Conservation (phyloP, 2,797 vertebrate genomes). For the Thunnus albacares region DNA sequence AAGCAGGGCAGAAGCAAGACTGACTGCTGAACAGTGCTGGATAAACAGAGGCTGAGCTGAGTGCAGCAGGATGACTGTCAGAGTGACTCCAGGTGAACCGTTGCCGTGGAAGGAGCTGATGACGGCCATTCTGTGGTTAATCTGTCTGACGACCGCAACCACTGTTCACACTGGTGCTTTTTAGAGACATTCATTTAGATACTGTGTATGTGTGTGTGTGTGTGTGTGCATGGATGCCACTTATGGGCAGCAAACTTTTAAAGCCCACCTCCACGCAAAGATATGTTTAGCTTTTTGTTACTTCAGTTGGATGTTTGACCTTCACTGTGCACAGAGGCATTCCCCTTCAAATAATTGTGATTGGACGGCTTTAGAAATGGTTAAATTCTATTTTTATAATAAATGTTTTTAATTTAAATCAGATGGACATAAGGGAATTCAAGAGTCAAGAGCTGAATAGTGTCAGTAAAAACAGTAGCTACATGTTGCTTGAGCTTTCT, state of each 20-base stretch:
- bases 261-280: not conserved
- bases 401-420: too few relatives aligned
- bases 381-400: too few relatives aligned
- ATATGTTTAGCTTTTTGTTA: not conserved
- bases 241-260: not conserved
- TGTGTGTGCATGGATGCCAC: not conserved
- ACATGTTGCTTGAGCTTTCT: too few relatives aligned
- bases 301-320: too few relatives aligned
- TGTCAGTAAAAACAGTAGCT: too few relatives aligned
- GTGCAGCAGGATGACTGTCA: constrained; percentile 30
- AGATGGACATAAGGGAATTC: too few relatives aligned
- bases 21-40: constrained; percentile 55
- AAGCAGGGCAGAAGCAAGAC: constrained; percentile 32
- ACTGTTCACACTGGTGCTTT: constrained; percentile 30
- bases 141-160: constrained; percentile 46
- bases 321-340: too few relatives aligned
- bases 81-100: constrained; percentile 63
- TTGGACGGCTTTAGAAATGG: too few relatives aligned
- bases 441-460: too few relatives aligned
- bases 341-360: too few relatives aligned
- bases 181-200: constrained; percentile 25
- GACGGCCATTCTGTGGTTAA: constrained; percentile 50
- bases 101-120: constrained; percentile 22
- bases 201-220: not conserved
- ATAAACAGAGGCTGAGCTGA: constrained; percentile 20